phyloP scores from a whole-genome alignment of 37 sponge, comb jelly and placozoan genomes.

The Mnemiopsis leidyi region DNA sequence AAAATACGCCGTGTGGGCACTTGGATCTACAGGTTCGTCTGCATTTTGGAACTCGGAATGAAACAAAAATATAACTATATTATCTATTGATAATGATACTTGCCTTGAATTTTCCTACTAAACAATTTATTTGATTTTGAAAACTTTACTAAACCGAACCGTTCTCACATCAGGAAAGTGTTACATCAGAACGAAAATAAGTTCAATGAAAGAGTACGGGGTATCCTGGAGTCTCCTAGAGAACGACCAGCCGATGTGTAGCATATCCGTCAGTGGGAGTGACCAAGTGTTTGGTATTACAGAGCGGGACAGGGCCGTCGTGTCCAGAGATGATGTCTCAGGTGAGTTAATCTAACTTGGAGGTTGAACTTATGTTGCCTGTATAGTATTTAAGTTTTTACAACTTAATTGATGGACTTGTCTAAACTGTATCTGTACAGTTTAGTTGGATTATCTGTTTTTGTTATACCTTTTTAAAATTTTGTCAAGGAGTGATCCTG shows the following conservation, averaged over 20 bases:
- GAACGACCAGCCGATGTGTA: neutral
- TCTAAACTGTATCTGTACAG: neutral
- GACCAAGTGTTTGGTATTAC: slow-evolving; percentile 26
- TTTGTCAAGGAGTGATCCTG: no score
- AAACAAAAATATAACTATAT: no score
- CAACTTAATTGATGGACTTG: no score
- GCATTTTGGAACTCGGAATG: no score
- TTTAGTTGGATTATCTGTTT: neutral
- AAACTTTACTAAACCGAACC: no score
- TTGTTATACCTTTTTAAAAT: neutral
- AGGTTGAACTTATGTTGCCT: no score
- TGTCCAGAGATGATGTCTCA: neutral
- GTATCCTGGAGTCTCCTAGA: neutral
- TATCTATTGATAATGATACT: no score
- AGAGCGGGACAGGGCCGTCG: neutral
- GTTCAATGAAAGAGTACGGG: slow-evolving; percentile 1
- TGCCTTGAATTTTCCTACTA: neutral
- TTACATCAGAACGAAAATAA: neutral
- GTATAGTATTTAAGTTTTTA: no score
- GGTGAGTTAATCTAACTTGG: slow-evolving; percentile 47
- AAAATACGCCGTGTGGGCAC: slow-evolving; percentile 9
- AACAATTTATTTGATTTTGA: neutral
- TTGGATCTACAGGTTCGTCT: neutral
- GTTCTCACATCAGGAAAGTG: neutral
- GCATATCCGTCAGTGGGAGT: neutral